Conservation (phyloP, 2,113 vertebrate species). For the Elephantulus edwardii region DNA sequence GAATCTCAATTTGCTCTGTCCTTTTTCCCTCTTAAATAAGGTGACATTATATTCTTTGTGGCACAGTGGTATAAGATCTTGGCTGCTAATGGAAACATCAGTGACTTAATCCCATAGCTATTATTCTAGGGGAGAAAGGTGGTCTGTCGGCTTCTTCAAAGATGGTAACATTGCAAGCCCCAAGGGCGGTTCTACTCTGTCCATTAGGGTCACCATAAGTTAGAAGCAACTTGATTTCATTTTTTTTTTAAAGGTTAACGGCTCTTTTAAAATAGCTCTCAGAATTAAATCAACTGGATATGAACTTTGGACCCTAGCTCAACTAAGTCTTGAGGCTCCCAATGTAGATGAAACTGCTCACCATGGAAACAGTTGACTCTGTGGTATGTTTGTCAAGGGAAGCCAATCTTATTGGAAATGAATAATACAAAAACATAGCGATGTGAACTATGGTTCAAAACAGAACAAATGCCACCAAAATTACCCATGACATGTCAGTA, state of each 20-base stretch:
- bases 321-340: not conserved
- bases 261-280: conserved; percentile 46
- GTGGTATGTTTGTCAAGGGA: conserved; percentile 24
- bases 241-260: conserved; percentile 1
- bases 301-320: conserved; percentile 8
- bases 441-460: conserved; percentile 42
- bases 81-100: not conserved
- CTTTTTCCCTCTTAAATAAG: not conserved
- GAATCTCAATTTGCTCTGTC: not conserved
- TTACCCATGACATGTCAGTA: conserved; percentile 30
- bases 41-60: not conserved
- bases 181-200: not conserved
- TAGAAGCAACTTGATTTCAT: not conserved
- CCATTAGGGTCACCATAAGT: not conserved
- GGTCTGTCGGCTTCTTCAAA: not conserved
- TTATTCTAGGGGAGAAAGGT: not conserved
- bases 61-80: not conserved
- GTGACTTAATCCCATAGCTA: not conserved
- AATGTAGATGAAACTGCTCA: not conserved
- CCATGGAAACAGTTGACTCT: conserved; percentile 35
- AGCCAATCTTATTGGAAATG: conserved; percentile 44
- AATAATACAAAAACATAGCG: conserved; percentile 48
- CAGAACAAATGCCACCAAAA: conserved; percentile 12
- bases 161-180: not conserved
- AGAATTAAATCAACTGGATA: conserved; percentile 48